phyloP scores from a whole-genome alignment of 2,888 invertebrate genomes.

The Epinotia brunnichana region DNA sequence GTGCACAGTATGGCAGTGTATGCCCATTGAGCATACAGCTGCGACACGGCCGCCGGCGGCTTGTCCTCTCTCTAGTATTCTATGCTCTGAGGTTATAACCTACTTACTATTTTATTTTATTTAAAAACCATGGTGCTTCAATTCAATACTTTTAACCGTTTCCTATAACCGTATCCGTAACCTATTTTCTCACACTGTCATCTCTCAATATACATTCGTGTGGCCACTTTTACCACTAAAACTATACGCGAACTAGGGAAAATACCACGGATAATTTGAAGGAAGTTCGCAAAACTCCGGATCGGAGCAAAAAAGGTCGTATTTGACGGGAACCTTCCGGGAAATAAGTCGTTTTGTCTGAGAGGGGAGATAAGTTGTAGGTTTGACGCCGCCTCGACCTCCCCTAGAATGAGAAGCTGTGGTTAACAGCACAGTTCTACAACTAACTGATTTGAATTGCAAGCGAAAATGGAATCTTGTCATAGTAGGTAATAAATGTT shows the following conservation, averaged over 20 bases:
- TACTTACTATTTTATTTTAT: too few species aligned
- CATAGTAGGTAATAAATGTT: background rate
- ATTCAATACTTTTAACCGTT: too few species aligned
- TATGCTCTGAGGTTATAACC: too few species aligned
- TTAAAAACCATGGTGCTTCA: too few species aligned
- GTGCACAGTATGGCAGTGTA: too few species aligned
- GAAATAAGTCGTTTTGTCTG: background rate
- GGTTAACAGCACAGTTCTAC: conserved; percentile 9
- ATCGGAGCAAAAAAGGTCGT: background rate
- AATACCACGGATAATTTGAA: conserved; percentile 20
- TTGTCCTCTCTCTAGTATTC: too few species aligned
- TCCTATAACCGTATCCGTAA: too few species aligned
- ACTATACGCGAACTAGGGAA: conserved; percentile 4
- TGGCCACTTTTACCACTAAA: conserved; percentile 12
- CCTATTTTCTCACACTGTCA: background rate
- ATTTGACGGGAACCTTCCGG: background rate
- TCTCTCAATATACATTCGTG: conserved; percentile 2
- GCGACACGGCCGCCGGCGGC: too few species aligned
- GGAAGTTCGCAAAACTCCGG: conserved; percentile 8
- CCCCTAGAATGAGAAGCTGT: background rate
- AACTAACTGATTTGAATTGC: conserved; percentile 16
- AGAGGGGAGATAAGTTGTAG: background rate
- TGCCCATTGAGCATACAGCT: too few species aligned
- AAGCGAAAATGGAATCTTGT: background rate
- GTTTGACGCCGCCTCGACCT: conserved; percentile 7